Evolutionary conservation across 2,797 vertebrate genomes (phyloP), one percentile per base, ranked within the genome.

Genomic region (Peromyscus aztecus): DNA sequence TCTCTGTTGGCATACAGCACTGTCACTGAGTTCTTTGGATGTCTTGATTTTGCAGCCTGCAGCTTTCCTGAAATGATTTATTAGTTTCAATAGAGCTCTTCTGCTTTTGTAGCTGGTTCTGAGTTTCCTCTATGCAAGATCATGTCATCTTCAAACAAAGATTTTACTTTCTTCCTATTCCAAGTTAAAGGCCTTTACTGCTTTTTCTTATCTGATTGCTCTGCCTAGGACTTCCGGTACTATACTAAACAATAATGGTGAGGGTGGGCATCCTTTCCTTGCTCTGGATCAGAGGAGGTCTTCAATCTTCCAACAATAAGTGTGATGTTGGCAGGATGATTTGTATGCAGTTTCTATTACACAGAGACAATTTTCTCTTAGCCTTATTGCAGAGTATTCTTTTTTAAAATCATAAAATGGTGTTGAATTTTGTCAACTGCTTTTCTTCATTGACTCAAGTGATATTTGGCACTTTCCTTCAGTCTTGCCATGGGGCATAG

Each of bases 121-220:
- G 67, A 8, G 40, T 46, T 89, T 89, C 17, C 71, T 46, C 87
- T 63, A 16, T 89, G 17, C 11, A 19, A 77, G 57, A 89, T 89
- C 87, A 88, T 61, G 37, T n/a, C 40, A 77, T 63, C 57, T 77
- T 89, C 37, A 89, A 46, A 89, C 37, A 89, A 46, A 90, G 55
- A 46, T 65, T 43, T 89, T 73, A 34, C 46, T 76, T 75, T 29
- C 57, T 82, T 89, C 9, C n/a, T 24, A 19, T 83, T 83, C 21
- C 14, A 77, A 43, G 63, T 67, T 31, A 37, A 27, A 94, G 59
- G 59, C 4, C 34, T 67, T 93, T 78, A 46, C 55, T 46, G 46
- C 29, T 10, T 77, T 63, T 59, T 46, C 40, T 63, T 40, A 27
- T 77, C 57, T 49, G 63, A 49, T 77, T 89, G 27, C 57, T 77